Conservation (phyloP, 2,113 vertebrate species). For the Formicarius rufipectus region DNA sequence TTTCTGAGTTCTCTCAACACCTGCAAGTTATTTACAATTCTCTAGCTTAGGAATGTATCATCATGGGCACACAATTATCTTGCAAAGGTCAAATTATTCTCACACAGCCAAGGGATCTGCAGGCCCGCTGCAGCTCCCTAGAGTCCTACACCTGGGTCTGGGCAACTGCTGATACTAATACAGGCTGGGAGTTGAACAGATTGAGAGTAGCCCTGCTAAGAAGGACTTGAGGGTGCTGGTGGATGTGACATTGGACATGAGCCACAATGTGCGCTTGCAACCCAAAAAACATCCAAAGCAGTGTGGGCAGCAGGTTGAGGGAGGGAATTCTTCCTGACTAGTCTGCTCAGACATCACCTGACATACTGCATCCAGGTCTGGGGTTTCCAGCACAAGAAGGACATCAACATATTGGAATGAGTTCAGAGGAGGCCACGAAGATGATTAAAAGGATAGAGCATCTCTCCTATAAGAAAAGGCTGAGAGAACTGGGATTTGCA, state of each 20-base stretch:
- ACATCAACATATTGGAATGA: not conserved
- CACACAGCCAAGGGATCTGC: too few species aligned
- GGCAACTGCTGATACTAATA: not conserved
- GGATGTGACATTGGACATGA: not conserved
- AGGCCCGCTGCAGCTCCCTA: too few species aligned
- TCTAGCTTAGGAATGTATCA: too few species aligned
- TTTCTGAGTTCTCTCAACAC: too few species aligned
- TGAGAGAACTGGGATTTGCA: not conserved
- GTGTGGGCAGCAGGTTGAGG: not conserved
- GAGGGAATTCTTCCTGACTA: not conserved
- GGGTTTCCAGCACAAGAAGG: not conserved
- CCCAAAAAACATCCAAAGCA: not conserved
- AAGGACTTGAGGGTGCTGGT: not conserved
- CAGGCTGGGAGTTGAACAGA: not conserved
- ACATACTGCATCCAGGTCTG: not conserved
- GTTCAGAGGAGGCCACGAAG: not conserved
- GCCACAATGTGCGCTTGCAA: not conserved
- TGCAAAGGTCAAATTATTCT: too few species aligned
- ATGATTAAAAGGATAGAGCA: not conserved
- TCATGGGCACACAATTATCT: too few species aligned
- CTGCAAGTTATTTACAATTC: too few species aligned
- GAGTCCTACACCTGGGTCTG: not conserved
- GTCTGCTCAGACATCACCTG: not conserved
- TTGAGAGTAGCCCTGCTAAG: not conserved
- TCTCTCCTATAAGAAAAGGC: not conserved